Base-by-base conservation (phyloP, 2,797 vertebrate species). In the Aselliscus stoliczkanus region DNA sequence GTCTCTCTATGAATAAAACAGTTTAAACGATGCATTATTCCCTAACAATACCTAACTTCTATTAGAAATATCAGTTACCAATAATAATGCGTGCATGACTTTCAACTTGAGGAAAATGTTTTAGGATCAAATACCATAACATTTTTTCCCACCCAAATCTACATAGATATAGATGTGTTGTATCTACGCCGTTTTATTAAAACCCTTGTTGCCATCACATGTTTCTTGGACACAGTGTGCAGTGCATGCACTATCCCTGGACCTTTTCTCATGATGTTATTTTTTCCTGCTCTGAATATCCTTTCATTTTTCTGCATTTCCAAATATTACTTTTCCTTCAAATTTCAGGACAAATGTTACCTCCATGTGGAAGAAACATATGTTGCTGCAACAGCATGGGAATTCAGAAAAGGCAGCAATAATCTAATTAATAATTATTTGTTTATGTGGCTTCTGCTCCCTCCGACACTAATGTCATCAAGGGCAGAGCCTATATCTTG, bases 341-440 rank as follows among this genome's bases (percentile, higher is more conserved):
- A 84, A 17, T 31, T 87, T 81, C 7, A 25, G 29, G 69, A 62
- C 18, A 91, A 93, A 50, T 60, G 17, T 65, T 27, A 50, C 44
- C 18, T 89, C 50, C 2, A 79, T 88, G 37, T 58, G 27, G 42
- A 95, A 90, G 6, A 21, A 56, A 4, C 58, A 2, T 37, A 29
- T 85, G 7, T 62, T 88, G 21, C 31, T 75, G 0, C 0, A 47
- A 6, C 42, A 73, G 11, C 10, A 3, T 20, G 29, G 34, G 31
- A 50, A 37, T 83, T 93, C 58, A 95, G 67, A 90, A 13, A 21
- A 72, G 10, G 5, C 14, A 67, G 2, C 29, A 62, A 14, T 69
- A 37, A 42, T 83, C 73, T 84, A 42, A 65, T 64, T 92, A 70
- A 67, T 52, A 47, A 31, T 81, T 80, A 54, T 70, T 92, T 80